Base-by-base conservation (phyloP, 1,140 invertebrate species). In the Drosophila bipectinata region DNA sequence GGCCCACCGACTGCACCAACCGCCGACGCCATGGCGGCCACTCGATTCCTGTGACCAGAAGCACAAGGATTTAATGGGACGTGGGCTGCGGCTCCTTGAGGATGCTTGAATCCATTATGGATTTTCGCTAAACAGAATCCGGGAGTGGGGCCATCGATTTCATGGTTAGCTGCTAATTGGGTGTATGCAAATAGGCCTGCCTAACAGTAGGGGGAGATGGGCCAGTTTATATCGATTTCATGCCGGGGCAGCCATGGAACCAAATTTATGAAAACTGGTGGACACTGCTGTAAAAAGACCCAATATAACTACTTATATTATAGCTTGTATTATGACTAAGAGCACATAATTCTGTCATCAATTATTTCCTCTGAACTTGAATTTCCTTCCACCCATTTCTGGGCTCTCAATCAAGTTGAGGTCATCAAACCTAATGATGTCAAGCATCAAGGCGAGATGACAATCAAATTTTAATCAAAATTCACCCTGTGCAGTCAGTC, bases 341-440 rank as follows among this genome's bases (percentile, higher is more conserved):
- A 10, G 3, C 8, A 34, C 8, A 34, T 12, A 37, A 12, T 37
- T 37, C 10, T n/a, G 3, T n/a, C 10, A 10, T 12, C 32, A 64
- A 53, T 63, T 3, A 10, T 12, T 28, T 15, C 32, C 8, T 12
- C 6, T 73, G 68, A 62, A 55, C 71, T 74, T 73, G 71, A 72
- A 56, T 32, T 72, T 52, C 28, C 14, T 49, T 44, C 9, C 6
- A 14, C 9, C 3, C 6, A 49, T 53, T 41, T 64, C 26, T 54
- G 18, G 14, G 53, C 57, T 34, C 14, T 67, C 47, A 60, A 51
- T 77, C 44, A 60, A n/a, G 37, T 18, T 37, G 75, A 78, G 76
- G 75, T 78, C 75, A 78, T 78, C 76, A 78, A 72, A 78, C 76
- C 64, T 66, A 10, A 15, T 45, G 26, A 37, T 47, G 47, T 45